Conservation (phyloP, 2,113 vertebrate species). For the Microcebus murinus region DNA sequence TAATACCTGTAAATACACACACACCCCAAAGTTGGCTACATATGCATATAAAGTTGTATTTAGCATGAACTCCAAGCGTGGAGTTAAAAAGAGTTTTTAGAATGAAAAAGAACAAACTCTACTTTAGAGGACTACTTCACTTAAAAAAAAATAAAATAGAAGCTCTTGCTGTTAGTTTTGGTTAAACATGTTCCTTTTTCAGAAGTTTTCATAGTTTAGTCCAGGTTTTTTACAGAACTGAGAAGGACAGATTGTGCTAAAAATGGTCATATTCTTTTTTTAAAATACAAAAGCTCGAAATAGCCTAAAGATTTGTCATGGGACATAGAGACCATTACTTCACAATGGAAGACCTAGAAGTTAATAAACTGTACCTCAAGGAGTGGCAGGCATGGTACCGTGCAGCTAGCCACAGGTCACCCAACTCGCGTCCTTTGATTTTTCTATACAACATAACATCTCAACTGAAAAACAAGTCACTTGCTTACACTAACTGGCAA, state of each 20-base stretch:
- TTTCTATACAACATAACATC: background rate
- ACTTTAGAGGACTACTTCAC: background rate
- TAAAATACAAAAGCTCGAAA: background rate
- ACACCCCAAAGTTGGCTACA: background rate
- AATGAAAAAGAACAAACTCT: background rate
- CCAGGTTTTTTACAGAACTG: conserved; percentile 2
- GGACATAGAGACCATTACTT: background rate
- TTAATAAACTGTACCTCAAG: background rate
- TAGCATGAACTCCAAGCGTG: background rate
- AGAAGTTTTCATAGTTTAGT: background rate
- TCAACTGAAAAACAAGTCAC: background rate
- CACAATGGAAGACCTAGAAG: background rate
- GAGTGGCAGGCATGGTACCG: fast-evolving
- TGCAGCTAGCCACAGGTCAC: background rate
- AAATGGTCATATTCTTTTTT: background rate
- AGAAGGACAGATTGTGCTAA: background rate
- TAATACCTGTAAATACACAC: background rate
- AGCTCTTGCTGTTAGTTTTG: background rate
- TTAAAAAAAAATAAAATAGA: conserved; percentile 10
- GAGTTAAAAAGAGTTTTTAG: background rate
- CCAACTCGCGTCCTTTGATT: background rate
- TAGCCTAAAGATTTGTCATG: background rate
- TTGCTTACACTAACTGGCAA: background rate
- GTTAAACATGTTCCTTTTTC: conserved; percentile 25
- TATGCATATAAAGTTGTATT: background rate